Base-by-base conservation (phyloP, 2,113 vertebrate species). In the Azemiops feae region DNA sequence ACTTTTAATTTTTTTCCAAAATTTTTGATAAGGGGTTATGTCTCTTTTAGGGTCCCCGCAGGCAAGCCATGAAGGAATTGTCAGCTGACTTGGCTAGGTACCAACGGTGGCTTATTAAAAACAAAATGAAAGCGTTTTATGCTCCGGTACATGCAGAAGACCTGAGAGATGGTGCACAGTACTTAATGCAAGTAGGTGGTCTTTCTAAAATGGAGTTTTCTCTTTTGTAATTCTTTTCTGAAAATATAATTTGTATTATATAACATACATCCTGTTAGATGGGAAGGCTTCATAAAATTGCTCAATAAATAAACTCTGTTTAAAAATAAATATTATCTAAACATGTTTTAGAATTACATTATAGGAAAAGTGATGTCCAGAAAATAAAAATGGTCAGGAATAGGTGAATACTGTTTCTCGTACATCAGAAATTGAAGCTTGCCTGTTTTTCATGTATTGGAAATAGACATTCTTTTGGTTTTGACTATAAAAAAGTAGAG, bases 41-140 rank as follows among this genome's bases (percentile, higher is more conserved):
- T 57, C 57, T 95, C 87, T 89, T 10, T 69, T 96, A 99, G 99
- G 98, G 98, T 18, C 98, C 98, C 96, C 98, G 99, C 85, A 98
- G 99, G 92, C 99, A 98, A 64, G 99, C 99, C 92, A 98, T 99
- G 94, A 99, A 99, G 95, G 99, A 99, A 10, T 95, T 99, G 88
- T 97, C 98, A 53, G 97, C 97, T 88, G 99, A 99, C 92, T 97
- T 99, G 96, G 91, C 98, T 47, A 98, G 97, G 47, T 99, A 99
- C 92, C 99, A 99, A 89, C 98, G 99, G 43, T 99, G 99, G 99
- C 98, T 99, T 30, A 98, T 99, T 95, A 99, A 98, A 97, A 98
- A 98, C 47, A 99, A 99, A 97, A 98, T 98, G 96, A 99, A 99
- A 96, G 98, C 98, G 25, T 99, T 99, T 97, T 99, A 99, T 97